A percentile compares a stretch with the other conserved stretches of the same genome.
These are phyloP conservation scores for Sandelia bainsii DNA, from an alignment of 2,797 vertebrate species.

Conservation along the genomic window DNA sequence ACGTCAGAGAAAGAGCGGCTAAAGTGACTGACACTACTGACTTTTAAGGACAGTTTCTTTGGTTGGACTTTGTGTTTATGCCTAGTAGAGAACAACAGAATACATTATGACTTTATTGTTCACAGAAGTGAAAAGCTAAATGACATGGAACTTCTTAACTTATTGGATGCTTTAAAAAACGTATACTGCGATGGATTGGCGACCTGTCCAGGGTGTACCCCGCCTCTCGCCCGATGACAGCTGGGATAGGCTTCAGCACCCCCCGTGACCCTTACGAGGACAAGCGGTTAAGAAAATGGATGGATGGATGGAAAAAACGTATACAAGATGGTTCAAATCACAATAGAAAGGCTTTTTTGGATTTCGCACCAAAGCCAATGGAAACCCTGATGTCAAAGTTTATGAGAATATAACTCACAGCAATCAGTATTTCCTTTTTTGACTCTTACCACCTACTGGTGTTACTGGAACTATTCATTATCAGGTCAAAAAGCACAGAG, in stretches of 20 bases:
- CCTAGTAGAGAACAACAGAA: not conserved
- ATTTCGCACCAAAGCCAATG: not conserved
- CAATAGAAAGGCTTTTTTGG: not conserved
- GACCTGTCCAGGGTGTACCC: too few relatives aligned
- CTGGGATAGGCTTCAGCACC: too few relatives aligned
- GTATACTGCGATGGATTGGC: too few relatives aligned
- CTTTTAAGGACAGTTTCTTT: not conserved
- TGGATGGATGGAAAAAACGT: too few relatives aligned
- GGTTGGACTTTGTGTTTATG: too few relatives aligned
- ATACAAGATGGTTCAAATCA: too few relatives aligned
- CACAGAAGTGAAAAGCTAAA: not conserved
- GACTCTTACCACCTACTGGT: not conserved
- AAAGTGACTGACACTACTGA: not conserved
- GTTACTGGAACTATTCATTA: not conserved
- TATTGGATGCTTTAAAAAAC: not conserved
- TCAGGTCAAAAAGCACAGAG: too few relatives aligned
- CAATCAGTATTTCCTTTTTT: not conserved
- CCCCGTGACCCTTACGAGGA: too few relatives aligned
- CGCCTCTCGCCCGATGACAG: too few relatives aligned
- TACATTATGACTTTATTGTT: not conserved
- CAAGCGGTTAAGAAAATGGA: too few relatives aligned
- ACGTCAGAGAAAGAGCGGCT: not conserved
- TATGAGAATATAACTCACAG: not conserved
- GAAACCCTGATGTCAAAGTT: not conserved
- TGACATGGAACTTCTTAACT: not conserved